phyloP scores from a whole-genome alignment of 2,888 invertebrate species.

The Pedicia rivosa region DNA sequence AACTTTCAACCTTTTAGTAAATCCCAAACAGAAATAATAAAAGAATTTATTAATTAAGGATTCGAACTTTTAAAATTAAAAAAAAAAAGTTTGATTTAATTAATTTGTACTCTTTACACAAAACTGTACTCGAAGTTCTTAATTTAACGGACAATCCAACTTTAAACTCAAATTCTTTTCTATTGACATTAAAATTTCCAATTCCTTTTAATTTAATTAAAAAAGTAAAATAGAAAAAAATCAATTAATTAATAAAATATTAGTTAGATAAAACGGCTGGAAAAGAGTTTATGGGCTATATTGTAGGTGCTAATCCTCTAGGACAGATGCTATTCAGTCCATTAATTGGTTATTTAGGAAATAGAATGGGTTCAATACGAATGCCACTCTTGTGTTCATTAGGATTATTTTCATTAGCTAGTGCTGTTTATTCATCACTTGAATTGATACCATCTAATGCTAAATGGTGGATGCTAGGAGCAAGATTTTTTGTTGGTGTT shows the following conservation, averaged over 20 bases:
- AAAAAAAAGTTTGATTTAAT: too few relatives aligned
- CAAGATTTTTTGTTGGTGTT: slow-evolving; percentile 67
- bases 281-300: slow-evolving; percentile 68
- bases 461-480: slow-evolving; percentile 57
- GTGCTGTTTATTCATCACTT: slow-evolving; percentile 56
- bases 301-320: slow-evolving; percentile 74
- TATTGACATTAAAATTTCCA: too few relatives aligned
- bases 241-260: too few relatives aligned
- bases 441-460: slow-evolving; percentile 46
- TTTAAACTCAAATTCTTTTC: too few relatives aligned
- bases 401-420: slow-evolving; percentile 53
- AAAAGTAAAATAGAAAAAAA: too few relatives aligned
- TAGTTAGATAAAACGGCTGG: slow-evolving; percentile 65
- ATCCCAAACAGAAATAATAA: neutral
- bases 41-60: neutral
- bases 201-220: too few relatives aligned
- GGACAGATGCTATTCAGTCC: slow-evolving; percentile 80
- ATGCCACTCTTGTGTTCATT: slow-evolving; percentile 54
- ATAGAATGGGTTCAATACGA: slow-evolving; percentile 53
- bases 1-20: too few relatives aligned
- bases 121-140: too few relatives aligned
- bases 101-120: too few relatives aligned
- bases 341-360: slow-evolving; percentile 71
- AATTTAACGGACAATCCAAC: too few relatives aligned
- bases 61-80: too few relatives aligned